These are phyloP conservation scores for Nomada flava DNA, from an alignment of 2,888 invertebrate species.

Conservation along the genomic window DNA sequence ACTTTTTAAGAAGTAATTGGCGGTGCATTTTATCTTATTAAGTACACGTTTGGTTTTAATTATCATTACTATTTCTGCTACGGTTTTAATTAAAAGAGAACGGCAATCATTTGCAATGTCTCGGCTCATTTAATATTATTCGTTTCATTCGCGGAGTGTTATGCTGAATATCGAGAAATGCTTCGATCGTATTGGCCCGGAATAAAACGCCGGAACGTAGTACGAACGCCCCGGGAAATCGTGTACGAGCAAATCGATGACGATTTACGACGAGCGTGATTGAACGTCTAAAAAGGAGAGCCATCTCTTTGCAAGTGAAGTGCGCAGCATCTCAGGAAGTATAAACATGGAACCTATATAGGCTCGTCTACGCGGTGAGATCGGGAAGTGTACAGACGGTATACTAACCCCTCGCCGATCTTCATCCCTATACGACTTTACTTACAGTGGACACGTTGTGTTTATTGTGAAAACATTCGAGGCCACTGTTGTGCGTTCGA, in stretches of 20 bases:
- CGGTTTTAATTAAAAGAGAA: neutral
- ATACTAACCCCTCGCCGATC: slow-evolving; percentile 36
- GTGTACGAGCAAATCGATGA: slow-evolving; percentile 44
- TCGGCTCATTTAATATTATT: neutral
- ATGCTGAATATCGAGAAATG: neutral
- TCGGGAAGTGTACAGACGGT: slow-evolving; percentile 57
- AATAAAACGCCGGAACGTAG: slow-evolving; percentile 46
- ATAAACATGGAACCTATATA: slow-evolving; percentile 51
- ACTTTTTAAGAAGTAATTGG: no score
- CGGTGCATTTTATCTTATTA: no score
- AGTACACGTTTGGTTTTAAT: no score
- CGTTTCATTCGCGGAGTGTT: neutral
- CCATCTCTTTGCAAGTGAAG: slow-evolving; percentile 37
- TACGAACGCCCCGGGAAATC: slow-evolving; percentile 46
- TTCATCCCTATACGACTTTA: slow-evolving; percentile 69
- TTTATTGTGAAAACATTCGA: slow-evolving; percentile 81
- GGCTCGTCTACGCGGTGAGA: slow-evolving; percentile 48
- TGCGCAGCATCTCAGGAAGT: slow-evolving; percentile 33
- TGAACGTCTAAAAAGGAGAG: slow-evolving; percentile 45
- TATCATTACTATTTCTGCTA: no score
- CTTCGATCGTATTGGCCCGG: slow-evolving; percentile 7
- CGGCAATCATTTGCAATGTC: no score
- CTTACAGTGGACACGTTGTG: slow-evolving; percentile 80
- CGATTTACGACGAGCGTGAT: slow-evolving; percentile 60
- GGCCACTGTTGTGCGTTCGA: slow-evolving; percentile 64